A percentile compares a stretch with the other conserved stretches of the same genome.
phyloP scores from a whole-genome alignment of 2,888 invertebrate species.

The Pinctada fucata region DNA sequence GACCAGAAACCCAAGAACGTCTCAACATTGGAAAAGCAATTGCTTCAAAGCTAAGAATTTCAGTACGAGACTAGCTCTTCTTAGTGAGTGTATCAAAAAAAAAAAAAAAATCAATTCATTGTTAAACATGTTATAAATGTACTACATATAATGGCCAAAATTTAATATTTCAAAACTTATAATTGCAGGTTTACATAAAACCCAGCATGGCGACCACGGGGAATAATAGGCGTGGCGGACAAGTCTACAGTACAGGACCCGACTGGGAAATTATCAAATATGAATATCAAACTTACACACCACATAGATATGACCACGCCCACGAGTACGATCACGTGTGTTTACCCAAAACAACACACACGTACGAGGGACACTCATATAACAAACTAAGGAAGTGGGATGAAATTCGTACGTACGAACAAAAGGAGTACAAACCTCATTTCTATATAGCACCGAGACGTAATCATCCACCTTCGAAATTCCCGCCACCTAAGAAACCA shows the following conservation, averaged over 20 bases:
- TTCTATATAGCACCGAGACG: constrained; percentile 10
- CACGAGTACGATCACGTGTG: constrained; percentile 7
- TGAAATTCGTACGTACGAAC: neutral
- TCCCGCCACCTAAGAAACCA: neutral
- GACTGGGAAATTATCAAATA: constrained; percentile 1
- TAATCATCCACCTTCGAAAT: neutral
- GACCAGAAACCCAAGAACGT: too few species aligned
- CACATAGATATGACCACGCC: neutral
- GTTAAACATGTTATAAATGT: too few species aligned
- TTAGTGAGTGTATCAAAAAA: too few species aligned
- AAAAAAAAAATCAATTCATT: too few species aligned
- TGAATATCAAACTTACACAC: neutral
- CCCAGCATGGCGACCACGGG: too few species aligned
- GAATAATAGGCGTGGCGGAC: neutral
- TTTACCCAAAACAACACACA: neutral
- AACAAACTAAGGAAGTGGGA: neutral
- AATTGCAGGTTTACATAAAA: too few species aligned
- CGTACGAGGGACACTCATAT: constrained; percentile 1
- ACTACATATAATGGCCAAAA: too few species aligned
- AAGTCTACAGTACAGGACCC: constrained; percentile 14
- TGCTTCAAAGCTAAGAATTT: too few species aligned
- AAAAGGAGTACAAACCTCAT: constrained; percentile 10
- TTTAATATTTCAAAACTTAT: too few species aligned
- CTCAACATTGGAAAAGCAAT: too few species aligned
- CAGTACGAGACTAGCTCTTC: too few species aligned